Base-by-base conservation (phyloP, 2,113 vertebrate genomes). In the Ammodytes marinus region DNA sequence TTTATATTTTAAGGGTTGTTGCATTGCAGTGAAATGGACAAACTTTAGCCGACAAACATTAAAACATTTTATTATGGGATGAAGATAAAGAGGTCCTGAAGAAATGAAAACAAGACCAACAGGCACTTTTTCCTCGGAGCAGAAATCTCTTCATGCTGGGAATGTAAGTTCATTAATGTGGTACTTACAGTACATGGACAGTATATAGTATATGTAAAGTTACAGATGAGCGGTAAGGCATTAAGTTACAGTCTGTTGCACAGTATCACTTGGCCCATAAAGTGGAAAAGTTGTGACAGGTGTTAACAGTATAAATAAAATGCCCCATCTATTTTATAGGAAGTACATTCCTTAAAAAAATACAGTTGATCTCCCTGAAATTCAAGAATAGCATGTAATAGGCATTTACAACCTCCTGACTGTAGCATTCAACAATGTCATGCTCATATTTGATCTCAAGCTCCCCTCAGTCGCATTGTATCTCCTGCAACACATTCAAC, bases 91-190 rank as follows among this genome's bases (percentile, higher is more conserved):
- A 68, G 40, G 77, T 88, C 84, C 77, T 71, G 47, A 81, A 77
- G 72, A 86, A 60, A 76, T 46, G 17, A 72, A 80, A 88, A 82
- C 88, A 82, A 76, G 85, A 80, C 93, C 69, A 58, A 85, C 88
- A 94, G 92, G 93, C 93, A 89, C 92, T 92, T 95, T 79, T 79
- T 55, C 46, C 57, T 55, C n/a, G 50, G 80, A 88, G 76, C 74
- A 77, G 45, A 86, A 52, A 66, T 80, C 79, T 87, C 76, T 60
- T 80, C 74, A 74, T 86, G 80, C 69, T 85, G 82, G 54, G 40
- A 83, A 80, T 79, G 63, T 37, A 8, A 43, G 40, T 60, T 72
- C 14, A 79, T 76, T 58, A 83, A 74, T 59, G 67, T 59, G 60
- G 53, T 85, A 80, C 73, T 74, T 85, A 79, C 79, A 86, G 85